Conservation (phyloP, 2,113 vertebrate species). For the Tragelaphus scriptus region DNA sequence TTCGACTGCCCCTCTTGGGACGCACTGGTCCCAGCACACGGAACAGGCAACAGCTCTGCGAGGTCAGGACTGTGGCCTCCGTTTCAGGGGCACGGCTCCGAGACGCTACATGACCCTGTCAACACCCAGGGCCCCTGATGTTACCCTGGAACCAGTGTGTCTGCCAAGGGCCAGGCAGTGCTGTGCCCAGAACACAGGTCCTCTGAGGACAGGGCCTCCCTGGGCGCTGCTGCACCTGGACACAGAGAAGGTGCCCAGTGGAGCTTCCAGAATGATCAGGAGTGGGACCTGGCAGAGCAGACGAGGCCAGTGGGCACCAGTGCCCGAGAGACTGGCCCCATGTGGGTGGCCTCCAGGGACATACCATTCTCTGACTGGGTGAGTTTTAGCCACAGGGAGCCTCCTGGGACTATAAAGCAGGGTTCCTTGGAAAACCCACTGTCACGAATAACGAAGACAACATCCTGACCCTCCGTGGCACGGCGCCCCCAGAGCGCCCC, state of each 20-base stretch:
- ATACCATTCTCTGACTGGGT: background rate
- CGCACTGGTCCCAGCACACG: background rate
- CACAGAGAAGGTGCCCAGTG: background rate
- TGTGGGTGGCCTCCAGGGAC: rapidly evolving
- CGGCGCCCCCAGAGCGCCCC: background rate
- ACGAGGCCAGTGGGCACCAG: rapidly evolving
- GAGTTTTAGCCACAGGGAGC: background rate
- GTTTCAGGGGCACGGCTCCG: background rate
- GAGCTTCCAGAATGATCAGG: background rate
- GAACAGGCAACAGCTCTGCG: background rate
- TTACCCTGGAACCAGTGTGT: rapidly evolving
- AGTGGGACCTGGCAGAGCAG: rapidly evolving
- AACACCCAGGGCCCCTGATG: background rate
- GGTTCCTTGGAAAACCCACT: rapidly evolving
- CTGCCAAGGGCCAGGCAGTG: rapidly evolving
- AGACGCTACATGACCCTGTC: too few relatives aligned
- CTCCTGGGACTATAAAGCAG: background rate
- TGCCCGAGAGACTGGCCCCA: rapidly evolving
- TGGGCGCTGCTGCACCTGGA: rapidly evolving
- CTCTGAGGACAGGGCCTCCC: rapidly evolving
- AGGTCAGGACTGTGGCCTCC: background rate
- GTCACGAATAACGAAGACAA: rapidly evolving
- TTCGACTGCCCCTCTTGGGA: background rate
- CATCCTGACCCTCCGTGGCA: background rate
- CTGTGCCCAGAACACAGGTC: rapidly evolving